Evolutionary conservation across 2,797 vertebrate genomes (phyloP).

Genomic region (Lacerta bilineata): DNA sequence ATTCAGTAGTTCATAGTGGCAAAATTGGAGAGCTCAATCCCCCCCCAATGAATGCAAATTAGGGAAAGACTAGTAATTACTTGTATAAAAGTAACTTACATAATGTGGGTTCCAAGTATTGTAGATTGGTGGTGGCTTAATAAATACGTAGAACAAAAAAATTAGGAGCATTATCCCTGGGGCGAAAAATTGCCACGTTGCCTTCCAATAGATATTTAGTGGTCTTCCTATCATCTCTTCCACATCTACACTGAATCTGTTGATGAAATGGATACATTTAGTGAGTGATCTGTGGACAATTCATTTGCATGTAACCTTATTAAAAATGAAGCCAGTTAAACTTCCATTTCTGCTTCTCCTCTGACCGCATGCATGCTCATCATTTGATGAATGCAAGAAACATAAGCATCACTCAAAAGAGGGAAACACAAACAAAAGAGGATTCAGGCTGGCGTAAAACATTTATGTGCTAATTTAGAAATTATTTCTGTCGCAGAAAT

Average conservation of each 20-base stretch:
- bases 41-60: too few species aligned
- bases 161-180: slow-evolving; percentile 86
- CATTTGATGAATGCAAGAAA: not conserved
- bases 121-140: slow-evolving; percentile 82
- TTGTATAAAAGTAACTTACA: slow-evolving; percentile 77
- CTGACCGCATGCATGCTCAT: not conserved
- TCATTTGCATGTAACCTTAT: not conserved
- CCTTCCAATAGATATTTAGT: slow-evolving; percentile 87
- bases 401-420: too few species aligned
- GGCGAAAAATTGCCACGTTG: slow-evolving; percentile 88
- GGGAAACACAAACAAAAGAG: too few species aligned
- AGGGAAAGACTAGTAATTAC: not conserved
- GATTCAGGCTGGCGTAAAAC: too few species aligned
- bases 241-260: slow-evolving; percentile 90
- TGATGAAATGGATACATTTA: slow-evolving; percentile 34
- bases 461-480: too few species aligned
- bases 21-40: not conserved
- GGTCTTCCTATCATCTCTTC: slow-evolving; percentile 87
- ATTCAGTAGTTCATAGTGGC: not conserved
- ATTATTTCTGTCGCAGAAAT: too few species aligned
- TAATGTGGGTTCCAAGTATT: slow-evolving; percentile 88
- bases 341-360: not conserved
- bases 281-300: slow-evolving; percentile 8
- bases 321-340: not conserved
- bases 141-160: slow-evolving; percentile 82